Base-by-base conservation (phyloP, 1,140 invertebrate species). In the Nasonia vitripennis region DNA sequence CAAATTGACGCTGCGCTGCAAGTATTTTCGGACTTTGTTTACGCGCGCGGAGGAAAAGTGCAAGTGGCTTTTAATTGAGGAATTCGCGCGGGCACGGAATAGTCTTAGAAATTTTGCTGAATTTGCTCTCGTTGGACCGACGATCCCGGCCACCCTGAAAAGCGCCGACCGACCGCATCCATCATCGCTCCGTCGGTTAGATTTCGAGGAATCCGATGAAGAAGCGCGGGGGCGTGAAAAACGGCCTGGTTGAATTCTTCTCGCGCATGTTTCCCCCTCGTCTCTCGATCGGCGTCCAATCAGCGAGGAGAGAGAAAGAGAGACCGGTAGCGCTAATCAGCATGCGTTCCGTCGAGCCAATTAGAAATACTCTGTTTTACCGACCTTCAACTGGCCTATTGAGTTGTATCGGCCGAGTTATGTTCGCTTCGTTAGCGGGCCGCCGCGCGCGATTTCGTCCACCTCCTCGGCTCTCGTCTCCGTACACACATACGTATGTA, bases 341-440 rank as follows among this genome's bases (percentile, higher is more conserved):
- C 92, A 93, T 93, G 92, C 92, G 90, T 91, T 89, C 88, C 90
- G 88, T 89, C 90, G 81, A 78, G 81, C 91, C 91, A 93, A 93
- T 93, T 93, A 93, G 92, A 93, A 92, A 92, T 92, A 91, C 88
- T 91, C 93, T 93, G 93, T 92, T 93, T 93, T 93, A 93, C 92
- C 92, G 90, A 93, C 92, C 91, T 92, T 92, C 91, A 92, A 91
- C 86, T 89, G 82, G 67, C 80, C 89, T 92, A 92, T 93, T 93
- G 92, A 93, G 92, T 93, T 92, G 92, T 93, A 93, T 92, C 90
- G 91, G 90, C 89, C 91, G 90, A 93, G 92, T 92, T 93, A 92
- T 93, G 91, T 92, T 92, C 88, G 87, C 90, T 92, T 93, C 92
- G 92, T 93, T 93, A 93, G 90, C 90, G 87, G 88, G 75, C 81